Evolutionary conservation across 2,888 invertebrate species (phyloP).

Genomic region (Lissocephala sabroskyi): DNA sequence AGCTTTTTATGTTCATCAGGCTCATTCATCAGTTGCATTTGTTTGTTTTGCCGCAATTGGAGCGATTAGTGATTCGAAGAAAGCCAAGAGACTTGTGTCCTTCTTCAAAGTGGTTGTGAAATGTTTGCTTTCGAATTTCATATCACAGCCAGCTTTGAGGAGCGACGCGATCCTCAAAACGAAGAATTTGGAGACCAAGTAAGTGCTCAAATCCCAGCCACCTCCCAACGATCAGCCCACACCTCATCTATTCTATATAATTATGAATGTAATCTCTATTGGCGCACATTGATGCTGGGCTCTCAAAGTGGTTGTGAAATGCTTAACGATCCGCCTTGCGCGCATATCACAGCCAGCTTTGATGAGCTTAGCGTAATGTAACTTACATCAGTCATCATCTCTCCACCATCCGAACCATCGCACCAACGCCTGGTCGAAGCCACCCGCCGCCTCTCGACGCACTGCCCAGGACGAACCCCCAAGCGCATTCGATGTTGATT

Average conservation of each 20-base stretch:
- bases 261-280: slow-evolving; percentile 23
- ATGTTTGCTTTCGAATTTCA: slow-evolving; percentile 78
- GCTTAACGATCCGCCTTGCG: slow-evolving; percentile 67
- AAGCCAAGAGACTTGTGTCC: slow-evolving; percentile 68
- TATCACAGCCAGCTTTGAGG: slow-evolving; percentile 99
- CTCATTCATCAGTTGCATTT: no score
- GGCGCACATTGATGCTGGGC: slow-evolving; percentile 66
- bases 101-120: slow-evolving; percentile 94
- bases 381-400: slow-evolving; percentile 25
- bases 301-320: slow-evolving; percentile 93
- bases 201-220: not conserved
- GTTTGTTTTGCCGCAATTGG: no score
- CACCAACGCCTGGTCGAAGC: not conserved
- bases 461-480: not conserved
- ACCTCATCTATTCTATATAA: not conserved
- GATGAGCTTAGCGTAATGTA: slow-evolving; percentile 81
- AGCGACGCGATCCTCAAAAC: slow-evolving; percentile 76
- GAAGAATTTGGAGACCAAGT: slow-evolving; percentile 7
- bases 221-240: not conserved
- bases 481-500: slow-evolving; percentile 67
- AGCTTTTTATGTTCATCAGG: no score
- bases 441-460: no score
- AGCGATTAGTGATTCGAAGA: no score
- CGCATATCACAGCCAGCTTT: slow-evolving; percentile 99
- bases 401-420: not conserved